Base-by-base conservation (phyloP, 2,888 invertebrate genomes). In the Trachelus iudaicus region DNA sequence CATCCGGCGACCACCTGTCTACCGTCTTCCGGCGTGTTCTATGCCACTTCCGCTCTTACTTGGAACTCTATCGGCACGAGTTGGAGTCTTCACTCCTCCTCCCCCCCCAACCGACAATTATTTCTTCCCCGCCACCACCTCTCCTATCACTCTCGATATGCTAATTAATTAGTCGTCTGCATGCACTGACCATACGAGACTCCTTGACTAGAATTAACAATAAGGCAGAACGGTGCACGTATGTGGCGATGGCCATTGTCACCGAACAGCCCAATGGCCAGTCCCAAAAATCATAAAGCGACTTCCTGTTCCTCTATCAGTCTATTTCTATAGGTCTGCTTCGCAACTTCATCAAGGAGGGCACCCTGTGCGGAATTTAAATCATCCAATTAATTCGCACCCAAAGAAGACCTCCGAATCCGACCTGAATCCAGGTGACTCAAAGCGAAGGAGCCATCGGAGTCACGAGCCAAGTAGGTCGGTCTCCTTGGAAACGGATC, bases 1-100 rank as follows among this genome's bases (percentile, higher is more conserved):
- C 90, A 90, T 91, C 91, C 90, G 90, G 89, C 85, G 89, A 88
- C 88, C 89, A 91, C 88, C 85, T 86, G 88, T 83, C 84, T 80
- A 80, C 80, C 82, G 84, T 85, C 88, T 89, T 88, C 87, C 87
- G 88, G 85, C 84, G 85, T 82, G 85, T 87, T 85, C 83, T 82
- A 82, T 80, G 81, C 83, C 86, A 87, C 90, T 91, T 90, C 91
- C 89, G 89, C 87, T 83, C 85, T 90, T 90, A 89, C 82, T 81
- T 84, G 89, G 90, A 90, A 85, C 84, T 86, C 84, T 69, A 69
- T 30, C 11, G 69, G 31, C 31, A 69, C 69, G 69, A 11, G 69
- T 69, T 30, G 40, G 15, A 15, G 13, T 30, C 30, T 31, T 35
- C 35, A 3, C 12, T 11, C 30, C 3, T 11, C 3, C 69, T 4